Evolutionary conservation across 1,140 invertebrate species (phyloP).

Genomic region (Mycetomoellerius zeteki): DNA sequence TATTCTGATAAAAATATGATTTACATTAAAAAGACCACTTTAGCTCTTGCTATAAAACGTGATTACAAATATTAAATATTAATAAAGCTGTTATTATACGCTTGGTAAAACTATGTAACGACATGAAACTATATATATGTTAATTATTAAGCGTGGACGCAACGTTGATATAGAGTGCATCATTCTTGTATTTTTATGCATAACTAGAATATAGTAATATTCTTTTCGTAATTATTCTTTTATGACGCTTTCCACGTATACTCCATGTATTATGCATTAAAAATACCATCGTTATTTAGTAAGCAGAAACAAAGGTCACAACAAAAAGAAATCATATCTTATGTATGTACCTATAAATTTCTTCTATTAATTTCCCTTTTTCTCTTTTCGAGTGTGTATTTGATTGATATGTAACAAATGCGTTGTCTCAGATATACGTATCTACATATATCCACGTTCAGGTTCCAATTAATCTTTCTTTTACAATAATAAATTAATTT

Average conservation of each 20-base stretch:
- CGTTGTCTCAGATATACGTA: not conserved
- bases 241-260: not conserved
- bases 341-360: not conserved
- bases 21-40: conserved; percentile 47
- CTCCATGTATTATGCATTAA: conserved; percentile 1
- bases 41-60: conserved; percentile 44
- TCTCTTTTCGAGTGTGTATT: not conserved
- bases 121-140: conserved; percentile 28
- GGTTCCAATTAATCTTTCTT: not conserved
- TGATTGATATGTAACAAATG: not conserved
- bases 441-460: not conserved
- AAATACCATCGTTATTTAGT: not conserved
- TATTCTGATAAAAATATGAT: conserved; percentile 31
- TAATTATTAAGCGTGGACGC: conserved; percentile 39
- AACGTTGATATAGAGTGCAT: not conserved
- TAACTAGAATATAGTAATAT: conserved; percentile 49
- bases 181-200: conserved; percentile 56
- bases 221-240: conserved; percentile 41
- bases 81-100: conserved; percentile 44
- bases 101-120: conserved; percentile 47
- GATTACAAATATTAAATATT: conserved; percentile 53
- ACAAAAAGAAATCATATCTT: not conserved
- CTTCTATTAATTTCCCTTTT: not conserved
- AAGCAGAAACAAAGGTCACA: not conserved
- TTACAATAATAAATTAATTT: conserved; percentile 12